phyloP scores from a whole-genome alignment of 2,797 vertebrate species.

The Lacerta bilineata region DNA sequence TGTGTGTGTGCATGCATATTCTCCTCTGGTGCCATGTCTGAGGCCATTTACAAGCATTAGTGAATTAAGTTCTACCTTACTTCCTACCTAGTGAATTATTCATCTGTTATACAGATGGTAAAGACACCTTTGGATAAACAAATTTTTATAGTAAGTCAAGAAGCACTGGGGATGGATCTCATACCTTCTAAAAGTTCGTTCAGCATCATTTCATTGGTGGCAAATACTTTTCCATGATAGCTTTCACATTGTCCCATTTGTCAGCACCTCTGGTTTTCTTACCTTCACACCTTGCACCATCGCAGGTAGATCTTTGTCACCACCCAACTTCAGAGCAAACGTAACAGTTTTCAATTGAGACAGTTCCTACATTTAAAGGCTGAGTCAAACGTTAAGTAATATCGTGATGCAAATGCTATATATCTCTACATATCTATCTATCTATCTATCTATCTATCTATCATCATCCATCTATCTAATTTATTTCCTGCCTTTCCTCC shows the following conservation, averaged over 20 bases:
- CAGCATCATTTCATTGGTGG: not conserved
- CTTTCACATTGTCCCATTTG: not conserved
- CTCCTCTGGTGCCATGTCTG: accelerated
- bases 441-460: too few species aligned
- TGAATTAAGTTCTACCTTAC: conserved; percentile 38
- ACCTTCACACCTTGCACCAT: not conserved
- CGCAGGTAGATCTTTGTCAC: not conserved
- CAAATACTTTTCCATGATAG: not conserved
- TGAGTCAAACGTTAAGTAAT: not conserved
- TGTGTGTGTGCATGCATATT: not conserved
- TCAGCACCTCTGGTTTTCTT: not conserved
- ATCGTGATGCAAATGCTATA: too few species aligned
- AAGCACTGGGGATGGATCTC: not conserved
- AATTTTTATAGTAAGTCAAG: conserved; percentile 8
- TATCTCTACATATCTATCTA: too few species aligned
- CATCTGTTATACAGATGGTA: not conserved
- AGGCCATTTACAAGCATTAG: not conserved
- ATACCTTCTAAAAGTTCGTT: not conserved
- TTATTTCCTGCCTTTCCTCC: too few species aligned
- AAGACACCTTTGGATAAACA: not conserved
- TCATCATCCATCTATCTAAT: too few species aligned
- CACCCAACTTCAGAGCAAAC: not conserved
- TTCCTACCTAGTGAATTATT: not conserved
- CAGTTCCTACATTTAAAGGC: not conserved
- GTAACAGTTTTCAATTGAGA: not conserved